phyloP scores from a whole-genome alignment of 1,140 invertebrate genomes.

The Pseudomyrmex concolor region DNA sequence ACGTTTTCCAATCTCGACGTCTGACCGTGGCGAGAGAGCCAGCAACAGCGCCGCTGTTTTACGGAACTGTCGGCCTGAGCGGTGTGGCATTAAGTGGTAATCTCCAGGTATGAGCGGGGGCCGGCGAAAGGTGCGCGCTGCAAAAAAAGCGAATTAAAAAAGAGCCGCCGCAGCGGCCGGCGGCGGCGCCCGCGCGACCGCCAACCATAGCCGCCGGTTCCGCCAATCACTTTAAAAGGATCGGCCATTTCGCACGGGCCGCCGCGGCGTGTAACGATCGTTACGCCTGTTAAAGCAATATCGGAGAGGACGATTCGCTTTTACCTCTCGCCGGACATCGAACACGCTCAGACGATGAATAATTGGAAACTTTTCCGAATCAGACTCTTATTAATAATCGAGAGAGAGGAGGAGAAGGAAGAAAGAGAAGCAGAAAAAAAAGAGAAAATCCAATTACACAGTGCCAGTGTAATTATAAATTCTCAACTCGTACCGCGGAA shows the following conservation, averaged over 20 bases:
- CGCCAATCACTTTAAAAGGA: slow-evolving; percentile 75
- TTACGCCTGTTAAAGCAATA: slow-evolving; percentile 71
- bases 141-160: slow-evolving; percentile 74
- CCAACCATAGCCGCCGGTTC: slow-evolving; percentile 61
- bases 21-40: slow-evolving; percentile 41
- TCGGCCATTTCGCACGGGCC: slow-evolving; percentile 66
- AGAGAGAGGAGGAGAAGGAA: neutral
- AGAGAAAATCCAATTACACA: slow-evolving; percentile 57
- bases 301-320: slow-evolving; percentile 70
- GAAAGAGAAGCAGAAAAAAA: neutral
- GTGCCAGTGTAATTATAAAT: slow-evolving; percentile 55
- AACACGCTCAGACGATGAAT: slow-evolving; percentile 55
- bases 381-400: slow-evolving; percentile 53
- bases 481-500: slow-evolving; percentile 52
- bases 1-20: slow-evolving; percentile 59
- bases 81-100: slow-evolving; percentile 67
- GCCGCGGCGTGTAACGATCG: slow-evolving; percentile 69
- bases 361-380: slow-evolving; percentile 59
- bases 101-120: slow-evolving; percentile 61
- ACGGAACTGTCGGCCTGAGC: slow-evolving; percentile 58
- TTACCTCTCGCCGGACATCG: slow-evolving; percentile 57
- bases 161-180: slow-evolving; percentile 40
- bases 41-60: slow-evolving; percentile 49
- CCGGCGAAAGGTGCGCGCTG: slow-evolving; percentile 32
- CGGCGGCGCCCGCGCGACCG: slow-evolving; percentile 27